phyloP scores from a whole-genome alignment of 2,797 vertebrate species.

The Chelon auratus region DNA sequence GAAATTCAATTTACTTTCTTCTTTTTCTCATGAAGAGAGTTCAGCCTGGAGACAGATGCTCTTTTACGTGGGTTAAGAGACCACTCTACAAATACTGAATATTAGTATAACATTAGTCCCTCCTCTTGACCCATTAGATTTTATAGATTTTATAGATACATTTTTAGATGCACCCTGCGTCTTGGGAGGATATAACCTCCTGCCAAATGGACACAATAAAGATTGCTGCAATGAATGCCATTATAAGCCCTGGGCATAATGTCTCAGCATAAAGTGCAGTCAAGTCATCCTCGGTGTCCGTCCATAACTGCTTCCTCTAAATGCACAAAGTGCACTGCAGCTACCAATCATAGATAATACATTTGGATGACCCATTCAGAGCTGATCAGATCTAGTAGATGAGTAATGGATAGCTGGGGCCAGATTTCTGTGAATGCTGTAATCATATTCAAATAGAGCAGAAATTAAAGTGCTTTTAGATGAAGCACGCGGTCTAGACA shows the following conservation, averaged over 20 bases:
- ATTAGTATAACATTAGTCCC: slow-evolving; percentile 44
- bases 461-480: slow-evolving; percentile 35
- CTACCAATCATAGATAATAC: slow-evolving; percentile 63
- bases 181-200: slow-evolving; percentile 42
- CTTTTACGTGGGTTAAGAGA: slow-evolving; percentile 26
- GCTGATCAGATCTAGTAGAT: slow-evolving; percentile 37
- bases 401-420: slow-evolving; percentile 24
- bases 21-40: not conserved
- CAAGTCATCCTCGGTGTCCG: slow-evolving; percentile 65
- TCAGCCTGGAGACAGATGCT: slow-evolving; percentile 20
- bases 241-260: slow-evolving; percentile 66
- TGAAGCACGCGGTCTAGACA: slow-evolving; percentile 22
- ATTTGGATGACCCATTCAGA: slow-evolving; percentile 50
- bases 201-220: slow-evolving; percentile 76
- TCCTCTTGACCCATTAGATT: slow-evolving; percentile 41
- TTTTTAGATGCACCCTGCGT: slow-evolving; percentile 38
- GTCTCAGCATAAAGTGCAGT: slow-evolving; percentile 68
- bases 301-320: slow-evolving; percentile 65
- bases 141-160: slow-evolving; percentile 36
- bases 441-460: slow-evolving; percentile 44
- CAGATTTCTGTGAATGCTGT: slow-evolving; percentile 42
- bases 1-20: slow-evolving; percentile 16
- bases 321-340: slow-evolving; percentile 62
- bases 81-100: slow-evolving; percentile 24
- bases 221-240: slow-evolving; percentile 55